Base-by-base conservation (phyloP, 2,113 vertebrate species). In the Gallinago paraguaiae region DNA sequence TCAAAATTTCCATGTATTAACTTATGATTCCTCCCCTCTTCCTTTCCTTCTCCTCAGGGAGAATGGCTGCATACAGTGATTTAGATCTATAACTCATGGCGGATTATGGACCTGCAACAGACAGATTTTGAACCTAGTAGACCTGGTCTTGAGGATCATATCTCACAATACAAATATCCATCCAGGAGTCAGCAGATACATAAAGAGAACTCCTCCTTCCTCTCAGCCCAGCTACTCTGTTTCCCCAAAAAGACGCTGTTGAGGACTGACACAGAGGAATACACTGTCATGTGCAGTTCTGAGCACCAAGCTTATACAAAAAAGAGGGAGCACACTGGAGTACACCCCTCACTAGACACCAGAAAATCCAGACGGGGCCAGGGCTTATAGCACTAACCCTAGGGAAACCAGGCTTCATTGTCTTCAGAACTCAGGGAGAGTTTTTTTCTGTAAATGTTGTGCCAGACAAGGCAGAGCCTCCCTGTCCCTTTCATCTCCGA, bases 301-400 rank as follows among this genome's bases (percentile, higher is more conserved):
- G 57, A 60, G 27, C 30, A 48, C 11, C 20, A 43, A 3, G 0
- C 13, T 41, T 50, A 6, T 4, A 63, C 12, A 56, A 30, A 48
- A 46, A 64, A 72, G 27, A 72, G 5, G 3, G 5, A 3, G 76
- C 6, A 4, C 0, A 0, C 17, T 56, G 27, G 11, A 82, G 15
- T 12, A 39, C 22, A 24, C 8, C 11, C 10, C 37, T 72, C 23
- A 17, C 11, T 35, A 59, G 51, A 54, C 15, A 39, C 15, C 33
- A 48, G 43, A 88, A 92, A 82, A 86, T 33, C 33, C 35, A 68
- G 27, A 37, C 15, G 15, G 33, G 7, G 1, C 17, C 0, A 0
- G 3, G 2, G 17, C 4, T 85, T 2, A 33, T 0, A 1, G 43
- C 28, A 41, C 24, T 84, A 59, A 53, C 20, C 6, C 17, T 59